phyloP scores from a whole-genome alignment of 2,113 vertebrate genomes.

The Dascyllus trimaculatus region DNA sequence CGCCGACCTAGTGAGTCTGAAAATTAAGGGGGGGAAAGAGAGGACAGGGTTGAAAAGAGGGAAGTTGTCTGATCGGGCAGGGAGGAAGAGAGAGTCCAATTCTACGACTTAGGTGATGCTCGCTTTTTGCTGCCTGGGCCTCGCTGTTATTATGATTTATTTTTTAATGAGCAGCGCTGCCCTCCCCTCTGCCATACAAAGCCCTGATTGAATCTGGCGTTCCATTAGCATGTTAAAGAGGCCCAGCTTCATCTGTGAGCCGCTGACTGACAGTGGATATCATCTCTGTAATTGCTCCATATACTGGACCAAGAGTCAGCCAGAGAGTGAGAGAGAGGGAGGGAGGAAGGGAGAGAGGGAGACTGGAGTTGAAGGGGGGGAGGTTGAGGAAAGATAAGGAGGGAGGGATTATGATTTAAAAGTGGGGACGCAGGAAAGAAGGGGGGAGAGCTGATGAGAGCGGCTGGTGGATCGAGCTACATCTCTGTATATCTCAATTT shows the following conservation, averaged over 20 bases:
- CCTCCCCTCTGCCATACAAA: slow-evolving; percentile 75
- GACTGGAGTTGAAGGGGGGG: slow-evolving; percentile 16
- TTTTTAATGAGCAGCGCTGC: slow-evolving; percentile 79
- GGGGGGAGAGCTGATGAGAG: slow-evolving; percentile 20
- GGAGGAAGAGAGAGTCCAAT: slow-evolving; percentile 18
- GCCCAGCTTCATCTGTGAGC: slow-evolving; percentile 81
- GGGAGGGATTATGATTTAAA: slow-evolving; percentile 67
- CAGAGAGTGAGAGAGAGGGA: slow-evolving; percentile 16
- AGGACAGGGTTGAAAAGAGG: background rate
- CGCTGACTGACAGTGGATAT: slow-evolving; percentile 86
- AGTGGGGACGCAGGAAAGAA: slow-evolving; percentile 37
- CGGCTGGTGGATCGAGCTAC: slow-evolving; percentile 34
- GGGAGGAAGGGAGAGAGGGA: slow-evolving; percentile 41
- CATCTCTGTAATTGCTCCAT: slow-evolving; percentile 85
- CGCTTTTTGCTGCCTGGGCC: slow-evolving; percentile 58
- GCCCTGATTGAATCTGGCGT: slow-evolving; percentile 84
- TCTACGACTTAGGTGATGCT: slow-evolving; percentile 57
- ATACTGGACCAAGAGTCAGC: slow-evolving; percentile 67
- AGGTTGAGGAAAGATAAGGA: slow-evolving; percentile 34
- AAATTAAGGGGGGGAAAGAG: background rate
- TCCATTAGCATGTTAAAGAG: slow-evolving; percentile 86
- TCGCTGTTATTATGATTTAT: slow-evolving; percentile 82
- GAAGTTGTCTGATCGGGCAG: slow-evolving; percentile 19
- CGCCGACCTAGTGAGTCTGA: background rate
- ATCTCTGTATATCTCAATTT: slow-evolving; percentile 63